A percentile compares a stretch with the other conserved stretches of the same genome.
Conservation (phyloP, 1,140 invertebrate species). For the Leguminivora glycinivorella region DNA sequence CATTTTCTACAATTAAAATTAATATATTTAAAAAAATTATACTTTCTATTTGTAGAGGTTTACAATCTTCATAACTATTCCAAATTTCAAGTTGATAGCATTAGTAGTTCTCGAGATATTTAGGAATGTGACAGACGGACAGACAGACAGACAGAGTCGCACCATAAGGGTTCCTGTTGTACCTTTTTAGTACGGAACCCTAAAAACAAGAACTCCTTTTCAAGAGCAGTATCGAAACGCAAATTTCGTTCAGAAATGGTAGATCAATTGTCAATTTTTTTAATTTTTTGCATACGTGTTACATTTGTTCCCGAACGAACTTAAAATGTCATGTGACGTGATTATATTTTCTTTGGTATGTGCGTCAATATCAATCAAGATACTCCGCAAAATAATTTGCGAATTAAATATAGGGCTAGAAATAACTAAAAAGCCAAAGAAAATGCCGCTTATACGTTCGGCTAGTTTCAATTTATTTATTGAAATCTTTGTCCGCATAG, state of each 20-base stretch:
- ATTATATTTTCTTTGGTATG: no score
- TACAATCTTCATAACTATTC: no score
- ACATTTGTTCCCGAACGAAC: background rate
- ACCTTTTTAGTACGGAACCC: no score
- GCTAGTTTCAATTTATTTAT: conserved; percentile 65
- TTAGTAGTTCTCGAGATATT: no score
- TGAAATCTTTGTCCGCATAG: conserved; percentile 64
- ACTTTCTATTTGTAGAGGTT: no score
- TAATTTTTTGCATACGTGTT: background rate
- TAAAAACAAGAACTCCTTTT: background rate
- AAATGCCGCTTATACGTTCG: conserved; percentile 69
- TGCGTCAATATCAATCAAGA: background rate
- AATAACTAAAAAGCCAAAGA: conserved; percentile 30
- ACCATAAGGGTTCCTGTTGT: no score
- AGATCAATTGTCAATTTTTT: background rate
- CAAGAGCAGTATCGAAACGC: background rate
- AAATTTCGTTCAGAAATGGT: conserved; percentile 4
- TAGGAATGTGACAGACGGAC: no score
- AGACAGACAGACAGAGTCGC: no score
- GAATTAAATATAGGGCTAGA: background rate
- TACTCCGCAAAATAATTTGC: conserved; percentile 23
- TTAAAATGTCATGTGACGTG: conserved; percentile 2
- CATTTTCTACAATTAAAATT: no score
- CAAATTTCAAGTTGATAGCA: no score
- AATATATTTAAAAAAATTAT: no score